A percentile compares a stretch with the other conserved stretches of the same genome.
Evolutionary conservation across 1,140 invertebrate genomes (phyloP).

Genomic region (Tetragnatha versicolor): DNA sequence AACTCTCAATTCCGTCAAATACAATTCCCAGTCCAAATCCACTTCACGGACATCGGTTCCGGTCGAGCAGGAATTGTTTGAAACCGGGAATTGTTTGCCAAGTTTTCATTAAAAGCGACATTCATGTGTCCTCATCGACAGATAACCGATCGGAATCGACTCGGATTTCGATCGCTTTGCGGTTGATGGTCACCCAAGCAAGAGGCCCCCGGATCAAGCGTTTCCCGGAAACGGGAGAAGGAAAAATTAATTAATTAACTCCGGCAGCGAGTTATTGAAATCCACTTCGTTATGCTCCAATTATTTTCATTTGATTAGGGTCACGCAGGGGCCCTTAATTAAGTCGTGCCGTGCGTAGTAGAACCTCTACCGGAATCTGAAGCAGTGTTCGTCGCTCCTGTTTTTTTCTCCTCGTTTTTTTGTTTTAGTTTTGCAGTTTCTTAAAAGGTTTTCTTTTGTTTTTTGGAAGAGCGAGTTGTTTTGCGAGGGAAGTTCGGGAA

Average conservation of each 20-base stretch:
- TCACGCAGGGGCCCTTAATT: not conserved
- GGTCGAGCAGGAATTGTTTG: not conserved
- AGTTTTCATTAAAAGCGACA: too few relatives aligned
- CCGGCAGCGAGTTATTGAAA: slow-evolving; percentile 13
- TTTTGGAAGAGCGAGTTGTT: too few relatives aligned
- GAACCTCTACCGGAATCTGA: too few relatives aligned
- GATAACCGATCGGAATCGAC: not conserved
- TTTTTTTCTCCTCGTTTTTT: too few relatives aligned
- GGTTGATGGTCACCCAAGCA: not conserved
- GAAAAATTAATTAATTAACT: slow-evolving; percentile 40
- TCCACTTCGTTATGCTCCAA: slow-evolving; percentile 12
- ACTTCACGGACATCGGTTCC: too few relatives aligned
- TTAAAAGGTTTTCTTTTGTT: too few relatives aligned
- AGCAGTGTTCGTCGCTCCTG: too few relatives aligned
- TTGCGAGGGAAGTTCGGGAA: too few relatives aligned
- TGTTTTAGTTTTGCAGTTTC: too few relatives aligned
- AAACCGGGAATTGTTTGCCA: not conserved
- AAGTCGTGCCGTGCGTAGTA: too few relatives aligned
- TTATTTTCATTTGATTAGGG: slow-evolving; percentile 36
- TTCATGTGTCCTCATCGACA: not conserved
- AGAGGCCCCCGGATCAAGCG: not conserved
- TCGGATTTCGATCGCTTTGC: not conserved
- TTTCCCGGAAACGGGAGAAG: not conserved
- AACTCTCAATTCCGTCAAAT: too few relatives aligned
- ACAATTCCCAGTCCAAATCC: too few relatives aligned